Evolutionary conservation across 2,888 invertebrate species (phyloP).

Genomic region (Sesia bembeciformis): DNA sequence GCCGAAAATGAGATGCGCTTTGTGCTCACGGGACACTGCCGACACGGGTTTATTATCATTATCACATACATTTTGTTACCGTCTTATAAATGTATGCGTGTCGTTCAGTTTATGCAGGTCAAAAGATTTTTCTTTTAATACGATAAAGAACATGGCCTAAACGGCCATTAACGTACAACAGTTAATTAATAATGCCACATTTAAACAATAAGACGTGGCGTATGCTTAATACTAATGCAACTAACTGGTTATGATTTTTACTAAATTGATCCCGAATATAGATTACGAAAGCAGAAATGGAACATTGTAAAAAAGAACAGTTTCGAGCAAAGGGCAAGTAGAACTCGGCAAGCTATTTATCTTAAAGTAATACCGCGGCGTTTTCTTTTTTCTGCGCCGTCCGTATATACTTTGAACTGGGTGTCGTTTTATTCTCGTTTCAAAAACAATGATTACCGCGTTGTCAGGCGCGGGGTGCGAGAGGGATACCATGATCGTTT

Average conservation of each 20-base stretch:
- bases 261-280: slow-evolving; percentile 31
- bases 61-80: slow-evolving; percentile 4
- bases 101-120: slow-evolving; percentile 21
- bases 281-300: slow-evolving; percentile 39
- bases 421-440: slow-evolving; percentile 57
- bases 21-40: slow-evolving; percentile 39
- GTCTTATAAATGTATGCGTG: not conserved
- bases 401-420: slow-evolving; percentile 53
- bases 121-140: slow-evolving; percentile 18
- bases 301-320: slow-evolving; percentile 33
- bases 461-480: slow-evolving; percentile 55
- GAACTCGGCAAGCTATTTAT: slow-evolving; percentile 65
- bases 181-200: not conserved
- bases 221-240: slow-evolving; percentile 24
- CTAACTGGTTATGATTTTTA: slow-evolving; percentile 27
- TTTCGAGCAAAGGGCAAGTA: slow-evolving; percentile 43
- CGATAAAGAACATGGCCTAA: slow-evolving; percentile 6
- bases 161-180: not conserved
- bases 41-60: slow-evolving; percentile 33
- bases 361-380: slow-evolving; percentile 57
- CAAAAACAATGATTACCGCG: slow-evolving; percentile 64
- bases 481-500: slow-evolving; percentile 60
- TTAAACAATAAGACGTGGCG: slow-evolving; percentile 3
- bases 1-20: slow-evolving; percentile 55
- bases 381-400: slow-evolving; percentile 53